Conservation (phyloP, 2,888 invertebrate species). For the Megaustenia siamemsis region DNA sequence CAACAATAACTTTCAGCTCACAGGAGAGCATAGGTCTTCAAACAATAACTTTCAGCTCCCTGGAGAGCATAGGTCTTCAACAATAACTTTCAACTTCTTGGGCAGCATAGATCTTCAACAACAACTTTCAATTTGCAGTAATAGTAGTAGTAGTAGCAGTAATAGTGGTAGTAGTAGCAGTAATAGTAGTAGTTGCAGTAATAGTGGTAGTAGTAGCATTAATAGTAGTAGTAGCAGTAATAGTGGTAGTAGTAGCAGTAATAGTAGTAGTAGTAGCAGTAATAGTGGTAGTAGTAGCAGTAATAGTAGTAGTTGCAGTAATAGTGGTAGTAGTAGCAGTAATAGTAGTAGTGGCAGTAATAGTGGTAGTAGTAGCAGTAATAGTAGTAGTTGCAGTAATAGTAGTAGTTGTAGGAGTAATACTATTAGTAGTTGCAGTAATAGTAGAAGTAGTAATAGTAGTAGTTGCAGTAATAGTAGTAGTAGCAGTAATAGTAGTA, state of each 20-base stretch:
- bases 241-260: conserved; percentile 35
- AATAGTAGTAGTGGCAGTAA: not conserved
- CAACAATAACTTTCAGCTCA: too few species aligned
- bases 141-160: conserved; percentile 35
- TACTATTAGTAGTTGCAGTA: conserved; percentile 22
- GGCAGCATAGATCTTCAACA: too few species aligned
- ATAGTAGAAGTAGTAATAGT: conserved; percentile 35
- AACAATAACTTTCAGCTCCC: too few species aligned
- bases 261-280: conserved; percentile 24
- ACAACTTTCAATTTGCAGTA: conserved; percentile 10
- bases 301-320: conserved; percentile 31
- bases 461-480: conserved; percentile 23
- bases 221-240: conserved; percentile 38
- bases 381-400: conserved; percentile 5
- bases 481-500: conserved; percentile 23
- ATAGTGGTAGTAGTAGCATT: conserved; percentile 42
- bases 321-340: not conserved
- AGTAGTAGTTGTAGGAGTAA: conserved; percentile 19
- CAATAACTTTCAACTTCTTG: too few species aligned
- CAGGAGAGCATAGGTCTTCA: too few species aligned
- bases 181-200: conserved; percentile 46
- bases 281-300: conserved; percentile 30
- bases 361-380: conserved; percentile 11
- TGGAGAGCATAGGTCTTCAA: too few species aligned
- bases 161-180: conserved; percentile 48